phyloP scores from a whole-genome alignment of 2,113 vertebrate species.

The western clawed frog (Xenopus tropicalis) region UCB_Xtro_10.0 CM004444.2:15229001-15229500 shows the following conservation, averaged over 20 bases:
- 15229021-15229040: constrained; percentile 79
- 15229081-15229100: neutral
- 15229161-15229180: constrained; percentile 81
- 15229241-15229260: constrained; percentile 97
- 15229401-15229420: no score
- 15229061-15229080: constrained; percentile 36
- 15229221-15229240: constrained; percentile 86
- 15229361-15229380: no score
- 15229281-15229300: constrained; percentile 90
- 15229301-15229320: constrained; percentile 91
- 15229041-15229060: constrained; percentile 91
- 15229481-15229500: no score
- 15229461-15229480: no score
- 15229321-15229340: constrained; percentile 67
- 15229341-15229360: no score
- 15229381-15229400: no score
- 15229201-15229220: constrained; percentile 92
- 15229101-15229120: no score
- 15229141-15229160: constrained; percentile 94
- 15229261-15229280: constrained; percentile 82
- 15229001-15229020: no score
- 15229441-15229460: no score
- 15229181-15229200: constrained; percentile 68
- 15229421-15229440: no score
- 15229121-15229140: constrained; percentile 62